phyloP scores from a whole-genome alignment of 1,140 invertebrate genomes.

The Diorhabda sublineata region DNA sequence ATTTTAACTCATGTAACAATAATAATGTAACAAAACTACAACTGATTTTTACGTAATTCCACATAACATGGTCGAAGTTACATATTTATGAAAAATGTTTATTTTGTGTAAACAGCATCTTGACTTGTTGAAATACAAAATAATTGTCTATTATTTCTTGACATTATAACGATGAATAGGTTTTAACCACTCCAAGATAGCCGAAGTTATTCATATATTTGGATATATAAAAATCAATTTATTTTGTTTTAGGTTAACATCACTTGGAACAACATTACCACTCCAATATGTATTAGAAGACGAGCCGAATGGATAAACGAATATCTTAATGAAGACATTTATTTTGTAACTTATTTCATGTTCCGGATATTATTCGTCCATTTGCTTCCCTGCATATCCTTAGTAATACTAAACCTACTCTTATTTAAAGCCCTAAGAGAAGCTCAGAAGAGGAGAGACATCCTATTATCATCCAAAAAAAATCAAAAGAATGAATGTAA shows the following conservation, averaged over 20 bases:
- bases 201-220: no score
- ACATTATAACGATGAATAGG: no score
- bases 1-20: no score
- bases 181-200: no score
- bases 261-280: constrained; percentile 58
- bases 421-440: constrained; percentile 79
- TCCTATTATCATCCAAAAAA: constrained; percentile 68
- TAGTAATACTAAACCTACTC: constrained; percentile 85
- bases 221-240: background rate
- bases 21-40: no score
- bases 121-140: no score
- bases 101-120: no score
- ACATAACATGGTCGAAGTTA: no score
- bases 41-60: no score
- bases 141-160: no score
- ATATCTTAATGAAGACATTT: constrained; percentile 62
- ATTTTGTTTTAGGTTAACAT: constrained; percentile 40
- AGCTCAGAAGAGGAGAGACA: constrained; percentile 74
- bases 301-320: constrained; percentile 63
- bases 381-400: constrained; percentile 78
- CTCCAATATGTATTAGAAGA: constrained; percentile 56
- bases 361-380: constrained; percentile 90
- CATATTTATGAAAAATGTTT: no score
- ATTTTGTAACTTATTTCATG: constrained; percentile 76
- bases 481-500: constrained; percentile 81